Conservation (phyloP, 1,140 invertebrate species). For the Vanessa tameamea region DNA sequence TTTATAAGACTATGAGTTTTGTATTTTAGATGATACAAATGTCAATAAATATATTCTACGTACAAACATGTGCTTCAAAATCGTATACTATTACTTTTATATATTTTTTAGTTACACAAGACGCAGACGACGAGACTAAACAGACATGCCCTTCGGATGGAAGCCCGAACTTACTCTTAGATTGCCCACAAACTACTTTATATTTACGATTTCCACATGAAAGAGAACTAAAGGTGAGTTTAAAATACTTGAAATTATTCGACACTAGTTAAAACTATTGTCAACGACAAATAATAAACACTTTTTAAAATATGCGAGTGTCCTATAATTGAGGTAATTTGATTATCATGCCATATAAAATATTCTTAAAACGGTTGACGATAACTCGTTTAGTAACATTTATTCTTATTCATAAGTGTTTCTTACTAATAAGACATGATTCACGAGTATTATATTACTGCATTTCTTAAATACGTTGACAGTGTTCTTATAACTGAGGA, state of each 20-base stretch:
- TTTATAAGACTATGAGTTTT: too few relatives aligned
- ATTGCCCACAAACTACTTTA: slow-evolving; percentile 83
- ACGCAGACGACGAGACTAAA: slow-evolving; percentile 80
- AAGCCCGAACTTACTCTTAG: slow-evolving; percentile 84
- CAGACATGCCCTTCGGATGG: slow-evolving; percentile 77
- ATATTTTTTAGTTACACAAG: slow-evolving; percentile 46
- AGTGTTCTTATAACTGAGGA: too few relatives aligned
- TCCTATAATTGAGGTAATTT: too few relatives aligned
- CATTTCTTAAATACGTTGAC: not conserved
- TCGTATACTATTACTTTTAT: not conserved
- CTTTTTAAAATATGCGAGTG: too few relatives aligned
- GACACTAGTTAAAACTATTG: too few relatives aligned
- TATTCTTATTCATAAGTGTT: not conserved
- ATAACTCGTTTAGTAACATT: not conserved
- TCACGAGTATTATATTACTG: not conserved
- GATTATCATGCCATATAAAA: not conserved
- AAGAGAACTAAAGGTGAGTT: slow-evolving; percentile 82
- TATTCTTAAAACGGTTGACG: not conserved
- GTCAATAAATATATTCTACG: too few relatives aligned
- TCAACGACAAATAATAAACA: too few relatives aligned
- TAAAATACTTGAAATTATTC: not conserved
- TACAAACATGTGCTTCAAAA: not conserved
- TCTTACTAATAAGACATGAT: not conserved
- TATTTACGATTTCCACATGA: slow-evolving; percentile 87
- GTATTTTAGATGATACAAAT: too few relatives aligned